Evolutionary conservation across 1,140 invertebrate species (phyloP).

Genomic region (Elysia chlorotica): DNA sequence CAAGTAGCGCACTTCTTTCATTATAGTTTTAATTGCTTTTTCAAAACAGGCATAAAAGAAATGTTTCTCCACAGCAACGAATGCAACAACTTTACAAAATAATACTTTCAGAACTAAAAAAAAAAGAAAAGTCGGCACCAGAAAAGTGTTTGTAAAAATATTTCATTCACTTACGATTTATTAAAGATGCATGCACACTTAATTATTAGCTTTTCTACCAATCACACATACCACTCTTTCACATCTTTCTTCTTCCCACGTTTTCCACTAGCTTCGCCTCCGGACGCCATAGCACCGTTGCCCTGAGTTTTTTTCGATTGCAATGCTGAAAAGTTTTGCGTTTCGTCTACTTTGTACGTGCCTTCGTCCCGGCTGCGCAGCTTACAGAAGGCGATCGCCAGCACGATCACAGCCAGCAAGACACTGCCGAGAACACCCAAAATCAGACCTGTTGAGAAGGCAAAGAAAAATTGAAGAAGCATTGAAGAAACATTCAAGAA

Average conservation of each 20-base stretch:
- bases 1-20: too few species aligned
- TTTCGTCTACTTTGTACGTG: slow-evolving; percentile 89
- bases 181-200: background rate
- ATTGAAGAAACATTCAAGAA: too few species aligned
- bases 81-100: too few species aligned
- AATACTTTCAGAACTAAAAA: too few species aligned
- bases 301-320: slow-evolving; percentile 46
- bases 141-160: background rate
- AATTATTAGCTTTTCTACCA: background rate
- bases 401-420: slow-evolving; percentile 87
- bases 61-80: too few species aligned
- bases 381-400: slow-evolving; percentile 87
- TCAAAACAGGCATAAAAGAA: too few species aligned
- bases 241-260: slow-evolving; percentile 79
- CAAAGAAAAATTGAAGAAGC: too few species aligned
- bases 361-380: slow-evolving; percentile 85
- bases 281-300: slow-evolving; percentile 57
- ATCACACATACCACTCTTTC: slow-evolving; percentile 93
- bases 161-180: background rate
- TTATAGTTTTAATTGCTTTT: too few species aligned
- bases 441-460: slow-evolving; percentile 66
- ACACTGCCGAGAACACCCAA: slow-evolving; percentile 90
- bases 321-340: slow-evolving; percentile 63
- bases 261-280: slow-evolving; percentile 64
- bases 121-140: background rate